Base-by-base conservation (phyloP, 1,140 invertebrate species). In the Globodera ellingtonae region DNA sequence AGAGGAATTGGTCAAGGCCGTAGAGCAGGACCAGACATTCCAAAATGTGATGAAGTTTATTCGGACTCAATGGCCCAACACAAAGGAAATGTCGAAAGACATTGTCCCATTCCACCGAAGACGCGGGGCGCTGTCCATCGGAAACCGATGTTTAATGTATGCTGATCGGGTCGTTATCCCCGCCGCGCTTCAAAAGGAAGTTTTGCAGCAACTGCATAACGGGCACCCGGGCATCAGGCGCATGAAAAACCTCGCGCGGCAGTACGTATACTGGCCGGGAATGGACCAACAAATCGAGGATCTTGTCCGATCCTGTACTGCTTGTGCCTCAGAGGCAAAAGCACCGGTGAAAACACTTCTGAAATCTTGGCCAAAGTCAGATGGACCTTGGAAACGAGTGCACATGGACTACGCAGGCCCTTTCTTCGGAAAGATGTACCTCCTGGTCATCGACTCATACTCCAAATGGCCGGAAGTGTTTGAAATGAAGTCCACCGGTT, bases 401-500 rank as follows among this genome's bases (percentile, higher is more conserved):
- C 90, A 91, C 83, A 79, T 89, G 13, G 90, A 91, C 86, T 90
- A 88, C 84, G 88, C 87, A 15, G 90, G 89, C 13, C 89, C 90
- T 7, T 59, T n/a, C n/a, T n/a, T n/a, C n/a, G n/a, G n/a, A n/a
- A n/a, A n/a, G n/a, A n/a, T n/a, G n/a, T n/a, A n/a, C n/a, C n/a
- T n/a, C n/a, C n/a, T n/a, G n/a, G n/a, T n/a, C n/a, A n/a, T n/a
- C n/a, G n/a, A n/a, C n/a, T n/a, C n/a, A n/a, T n/a, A n/a, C n/a
- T n/a, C n/a, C n/a, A n/a, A n/a, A n/a, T n/a, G n/a, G n/a, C n/a
- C n/a, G n/a, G n/a, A n/a, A n/a, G n/a, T n/a, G n/a, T n/a, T n/a
- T n/a, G n/a, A n/a, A n/a, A n/a, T n/a, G n/a, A n/a, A n/a, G n/a
- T n/a, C n/a, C n/a, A n/a, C n/a, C n/a, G n/a, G n/a, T n/a, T n/a